Conservation (phyloP, 2,113 vertebrate species). For the Phrynosoma blainvillii region DNA sequence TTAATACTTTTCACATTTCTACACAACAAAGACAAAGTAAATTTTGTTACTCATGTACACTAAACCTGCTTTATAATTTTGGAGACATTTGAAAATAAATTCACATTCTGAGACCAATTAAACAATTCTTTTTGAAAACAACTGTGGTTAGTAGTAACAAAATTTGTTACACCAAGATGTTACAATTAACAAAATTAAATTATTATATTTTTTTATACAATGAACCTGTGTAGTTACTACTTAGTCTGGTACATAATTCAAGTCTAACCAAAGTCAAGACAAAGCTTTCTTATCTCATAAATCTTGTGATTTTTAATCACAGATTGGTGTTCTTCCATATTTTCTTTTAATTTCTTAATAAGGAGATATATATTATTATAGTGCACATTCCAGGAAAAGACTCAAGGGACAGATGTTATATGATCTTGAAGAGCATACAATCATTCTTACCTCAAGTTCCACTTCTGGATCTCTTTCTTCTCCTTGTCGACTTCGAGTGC, state of each 20-base stretch:
- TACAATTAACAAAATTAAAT: neutral
- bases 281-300: neutral
- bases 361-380: neutral
- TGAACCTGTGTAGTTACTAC: neutral
- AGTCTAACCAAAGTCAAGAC: neutral
- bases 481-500: slow-evolving; percentile 96
- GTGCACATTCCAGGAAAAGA: neutral
- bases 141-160: neutral
- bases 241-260: neutral
- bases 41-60: slow-evolving; percentile 5
- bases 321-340: neutral
- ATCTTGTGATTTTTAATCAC: slow-evolving; percentile 24
- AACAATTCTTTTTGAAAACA: neutral
- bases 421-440: slow-evolving; percentile 30
- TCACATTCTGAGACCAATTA: neutral
- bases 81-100: neutral
- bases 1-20: slow-evolving; percentile 27
- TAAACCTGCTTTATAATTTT: neutral
- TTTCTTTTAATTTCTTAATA: neutral
- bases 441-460: slow-evolving; percentile 89
- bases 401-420: slow-evolving; percentile 49
- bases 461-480: slow-evolving; percentile 96
- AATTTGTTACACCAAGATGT: neutral
- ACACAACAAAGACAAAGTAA: neutral
- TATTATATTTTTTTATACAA: neutral